These are phyloP conservation scores for Novumbra hubbsi DNA, from an alignment of 2,797 vertebrate species.

Conservation along the genomic window DNA sequence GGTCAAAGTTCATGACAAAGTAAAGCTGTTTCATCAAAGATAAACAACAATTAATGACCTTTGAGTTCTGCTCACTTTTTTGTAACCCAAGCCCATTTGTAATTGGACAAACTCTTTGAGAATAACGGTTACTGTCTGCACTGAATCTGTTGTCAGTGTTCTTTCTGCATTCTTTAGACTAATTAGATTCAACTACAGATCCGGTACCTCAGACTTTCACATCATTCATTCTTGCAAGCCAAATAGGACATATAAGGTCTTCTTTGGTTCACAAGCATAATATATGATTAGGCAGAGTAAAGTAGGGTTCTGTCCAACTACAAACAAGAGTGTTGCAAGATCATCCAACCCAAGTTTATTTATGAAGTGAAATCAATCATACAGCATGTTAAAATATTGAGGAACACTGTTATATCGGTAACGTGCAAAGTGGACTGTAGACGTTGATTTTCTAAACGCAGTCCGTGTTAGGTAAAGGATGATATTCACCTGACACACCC, in stretches of 20 bases:
- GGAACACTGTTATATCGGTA: not conserved
- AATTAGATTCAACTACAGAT: not conserved
- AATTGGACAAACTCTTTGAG: not conserved
- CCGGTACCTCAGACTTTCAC: not conserved
- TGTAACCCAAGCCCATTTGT: not conserved
- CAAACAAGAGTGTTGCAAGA: not conserved
- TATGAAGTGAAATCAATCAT: not conserved
- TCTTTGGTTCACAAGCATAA: too few species aligned
- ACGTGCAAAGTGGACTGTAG: not conserved
- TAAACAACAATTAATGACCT: constrained; percentile 34
- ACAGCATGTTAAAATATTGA: not conserved
- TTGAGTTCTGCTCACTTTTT: constrained; percentile 28
- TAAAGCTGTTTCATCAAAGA: constrained; percentile 26
- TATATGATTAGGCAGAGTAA: not conserved
- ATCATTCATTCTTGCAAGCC: not conserved
- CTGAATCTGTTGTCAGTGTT: not conserved
- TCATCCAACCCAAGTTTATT: not conserved
- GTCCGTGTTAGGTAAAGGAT: not conserved
- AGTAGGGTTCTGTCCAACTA: not conserved
- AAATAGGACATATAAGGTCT: not conserved
- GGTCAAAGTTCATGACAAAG: constrained; percentile 36
- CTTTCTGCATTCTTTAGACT: not conserved
- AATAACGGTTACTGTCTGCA: constrained; percentile 10
- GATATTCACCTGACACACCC: constrained; percentile 87
- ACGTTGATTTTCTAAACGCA: not conserved